Evolutionary conservation across 2,888 invertebrate genomes (phyloP), one percentile per base, ranked within the genome.

Genomic region (Hyppa rectilinea): DNA sequence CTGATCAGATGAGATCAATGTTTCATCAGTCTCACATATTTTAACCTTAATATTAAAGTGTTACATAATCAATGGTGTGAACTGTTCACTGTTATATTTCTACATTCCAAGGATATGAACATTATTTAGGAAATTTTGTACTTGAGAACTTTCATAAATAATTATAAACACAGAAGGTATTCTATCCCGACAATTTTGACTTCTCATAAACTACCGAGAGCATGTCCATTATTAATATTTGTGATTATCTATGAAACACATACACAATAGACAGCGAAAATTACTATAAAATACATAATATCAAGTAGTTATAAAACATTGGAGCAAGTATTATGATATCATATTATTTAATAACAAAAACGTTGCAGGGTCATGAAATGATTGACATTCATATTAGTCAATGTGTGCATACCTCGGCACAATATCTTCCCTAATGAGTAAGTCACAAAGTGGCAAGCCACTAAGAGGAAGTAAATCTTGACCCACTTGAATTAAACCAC

Each of bases 371-470:
- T 63, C 60, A 65, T 62, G 55, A n/a, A 61, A 61, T 55, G 17
- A 9, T 38, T 56, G 47, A 38, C 45, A 26, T 71, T 17, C 43
- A 66, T 65, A 50, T 96, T 97, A 98, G 94, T 98, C 98, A 81
- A 97, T 92, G 88, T 97, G 97, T 74, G 97, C 98, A 90, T 97
- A 98, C 75, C 96, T 96, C 65, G 98, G 97, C 70, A 98, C 98
- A 79, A 98, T 96, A 87, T 97, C 97, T 81, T 97, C 97, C 38
- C 96, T 96, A 82, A 97, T 97, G 97, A 98, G 98, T 87, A 97
- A 97, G 83, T 98, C 97, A 92, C 98, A 98, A 80, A 97, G 97
- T 1, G 97, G 97, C 87, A 98, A 97, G 47, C 97, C 97, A 26
- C 94, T 96, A 62, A 96, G 96, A 0, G 97, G 96, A 9, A 97